Evolutionary conservation across 2,888 invertebrate species (phyloP), one percentile per base, ranked within the genome.

Genomic region (Byasa hedistus): DNA sequence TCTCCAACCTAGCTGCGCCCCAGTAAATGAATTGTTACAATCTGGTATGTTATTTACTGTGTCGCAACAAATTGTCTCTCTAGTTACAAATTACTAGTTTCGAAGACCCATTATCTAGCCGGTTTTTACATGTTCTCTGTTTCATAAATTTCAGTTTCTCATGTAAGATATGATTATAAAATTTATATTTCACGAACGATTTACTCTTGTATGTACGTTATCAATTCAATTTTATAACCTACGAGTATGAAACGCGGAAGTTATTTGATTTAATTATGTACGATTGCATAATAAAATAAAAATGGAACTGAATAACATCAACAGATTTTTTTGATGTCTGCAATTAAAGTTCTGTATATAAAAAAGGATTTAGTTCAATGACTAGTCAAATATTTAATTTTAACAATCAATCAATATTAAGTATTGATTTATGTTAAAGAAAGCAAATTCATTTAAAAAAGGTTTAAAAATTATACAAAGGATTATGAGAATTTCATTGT

Each of bases 1-100:
- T 57, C 57, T 59, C 39, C 21, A 61, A 48, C 57, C 56, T 66
- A 54, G 55, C 44, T 21, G 36, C 48, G 56, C 22, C 21, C 54
- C 59, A 24, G 39, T 66, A 58, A 66, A 66, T 66, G 52, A 62
- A 59, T 58, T 62, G 61, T 63, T 62, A 55, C 57, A 63, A 61
- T 57, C 61, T 65, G 56, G 57, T 65, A 57, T 55, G 61, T 61
- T 51, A 65, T 62, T 62, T 39, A 58, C 59, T 32, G n/a, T 65
- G 58, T 60, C 54, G 23, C 48, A 65, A 58, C 57, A 57, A 64
- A 57, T 62, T 62, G 48, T 62, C 48, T 27, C 27, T 15, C 56
- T 1, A 27, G 21, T 27, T 62, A 44, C 62, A 48, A 56, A 57
- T 44, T 56, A 56, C 62, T 39, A 39, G 24, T 27, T 15, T 23